phyloP scores from a whole-genome alignment of 92 coral and sea anemone genomes.

The Bergia puertoricense region DNA sequence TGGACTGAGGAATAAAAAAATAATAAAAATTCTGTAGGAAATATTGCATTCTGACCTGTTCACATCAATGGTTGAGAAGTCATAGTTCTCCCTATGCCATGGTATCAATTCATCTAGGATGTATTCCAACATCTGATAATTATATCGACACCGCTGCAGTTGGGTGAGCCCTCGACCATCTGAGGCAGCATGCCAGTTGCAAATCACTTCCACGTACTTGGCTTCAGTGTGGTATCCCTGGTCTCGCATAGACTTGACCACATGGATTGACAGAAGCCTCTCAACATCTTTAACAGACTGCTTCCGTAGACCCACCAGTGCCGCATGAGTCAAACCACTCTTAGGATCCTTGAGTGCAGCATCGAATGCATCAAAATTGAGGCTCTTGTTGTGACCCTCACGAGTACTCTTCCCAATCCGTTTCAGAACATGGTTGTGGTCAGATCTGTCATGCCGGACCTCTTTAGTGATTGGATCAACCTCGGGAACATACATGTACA shows the following conservation, averaged over 20 bases:
- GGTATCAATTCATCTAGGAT: constrained; percentile 41
- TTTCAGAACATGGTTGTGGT: constrained; percentile 37
- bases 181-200: constrained; percentile 45
- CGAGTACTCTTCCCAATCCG: constrained; percentile 45
- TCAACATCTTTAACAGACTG: constrained; percentile 44
- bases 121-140: constrained; percentile 30
- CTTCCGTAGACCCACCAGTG: constrained; percentile 35
- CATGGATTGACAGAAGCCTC: constrained; percentile 28
- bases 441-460: constrained; percentile 30
- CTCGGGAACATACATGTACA: constrained; percentile 39
- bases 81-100: constrained; percentile 41
- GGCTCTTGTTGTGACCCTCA: constrained; percentile 10
- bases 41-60: constrained; percentile 14
- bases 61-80: constrained; percentile 42
- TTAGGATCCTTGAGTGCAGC: constrained; percentile 32
- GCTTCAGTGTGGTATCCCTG: constrained; percentile 30
- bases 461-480: constrained; percentile 8
- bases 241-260: constrained; percentile 7
- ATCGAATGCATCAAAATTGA: constrained; percentile 40
- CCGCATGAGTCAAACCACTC: constrained; percentile 53
- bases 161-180: constrained; percentile 48
- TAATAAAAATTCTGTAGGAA: too few species aligned
- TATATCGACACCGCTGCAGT: constrained; percentile 21
- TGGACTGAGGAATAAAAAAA: too few species aligned
- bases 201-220: constrained; percentile 24